Conservation (phyloP, 1,140 invertebrate genomes). For the Drosophila biarmipes region DNA sequence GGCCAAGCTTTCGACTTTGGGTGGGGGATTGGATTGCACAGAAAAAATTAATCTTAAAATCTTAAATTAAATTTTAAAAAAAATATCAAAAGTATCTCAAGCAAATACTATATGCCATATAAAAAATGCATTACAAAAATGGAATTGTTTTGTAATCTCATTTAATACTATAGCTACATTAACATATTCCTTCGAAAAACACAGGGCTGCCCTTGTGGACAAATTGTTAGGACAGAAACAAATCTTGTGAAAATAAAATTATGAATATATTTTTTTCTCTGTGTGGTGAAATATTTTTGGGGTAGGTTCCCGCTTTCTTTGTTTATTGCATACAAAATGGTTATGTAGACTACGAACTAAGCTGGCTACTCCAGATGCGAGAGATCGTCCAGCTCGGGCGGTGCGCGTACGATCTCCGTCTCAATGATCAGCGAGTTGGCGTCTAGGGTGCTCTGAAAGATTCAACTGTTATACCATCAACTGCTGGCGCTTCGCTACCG, state of each 20-base stretch:
- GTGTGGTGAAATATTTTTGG: conserved; percentile 11
- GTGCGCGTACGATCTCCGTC: conserved; percentile 74
- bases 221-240: too few relatives aligned
- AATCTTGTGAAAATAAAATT: background rate
- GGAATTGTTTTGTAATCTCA: background rate
- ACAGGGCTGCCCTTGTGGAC: too few relatives aligned
- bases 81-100: too few relatives aligned
- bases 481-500: conserved; percentile 49
- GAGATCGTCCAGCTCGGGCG: conserved; percentile 78
- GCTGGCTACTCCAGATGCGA: conserved; percentile 74
- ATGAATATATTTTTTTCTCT: conserved; percentile 3
- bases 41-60: conserved; percentile 1
- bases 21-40: background rate
- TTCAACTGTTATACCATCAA: conserved; percentile 51
- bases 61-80: background rate
- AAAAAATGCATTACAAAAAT: background rate
- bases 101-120: too few relatives aligned
- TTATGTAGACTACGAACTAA: conserved; percentile 28
- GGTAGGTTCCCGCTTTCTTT: conserved; percentile 32
- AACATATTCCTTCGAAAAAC: background rate
- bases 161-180: background rate
- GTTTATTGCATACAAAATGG: conserved; percentile 44
- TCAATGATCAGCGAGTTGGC: conserved; percentile 79
- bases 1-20: conserved; percentile 6
- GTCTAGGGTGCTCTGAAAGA: conserved; percentile 78